These are phyloP conservation scores for Poecile montanus DNA, from an alignment of 2,797 vertebrate genomes.

Conservation along the genomic window DNA sequence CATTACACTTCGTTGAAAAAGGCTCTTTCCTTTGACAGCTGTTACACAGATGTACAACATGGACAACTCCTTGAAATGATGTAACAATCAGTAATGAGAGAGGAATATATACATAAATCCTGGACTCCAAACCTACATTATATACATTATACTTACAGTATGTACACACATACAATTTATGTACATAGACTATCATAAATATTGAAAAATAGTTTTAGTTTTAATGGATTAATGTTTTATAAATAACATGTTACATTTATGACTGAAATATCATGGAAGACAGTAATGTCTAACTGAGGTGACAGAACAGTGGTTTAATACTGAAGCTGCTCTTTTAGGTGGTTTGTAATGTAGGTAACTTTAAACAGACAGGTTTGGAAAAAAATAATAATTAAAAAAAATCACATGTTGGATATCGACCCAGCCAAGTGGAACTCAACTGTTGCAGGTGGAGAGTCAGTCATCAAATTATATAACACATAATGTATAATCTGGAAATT, in stretches of 20 bases:
- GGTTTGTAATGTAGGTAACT: constrained; percentile 58
- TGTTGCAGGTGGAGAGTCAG: constrained; percentile 40
- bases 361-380: constrained; percentile 37
- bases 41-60: constrained; percentile 62
- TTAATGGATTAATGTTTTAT: constrained; percentile 89
- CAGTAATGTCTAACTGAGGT: constrained; percentile 79
- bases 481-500: background rate
- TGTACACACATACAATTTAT: constrained; percentile 85
- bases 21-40: constrained; percentile 43
- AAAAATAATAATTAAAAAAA: background rate
- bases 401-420: constrained; percentile 2
- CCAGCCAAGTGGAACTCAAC: constrained; percentile 67
- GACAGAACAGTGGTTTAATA: constrained; percentile 80
- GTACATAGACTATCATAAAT: constrained; percentile 93
- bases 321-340: constrained; percentile 76
- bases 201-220: constrained; percentile 99
- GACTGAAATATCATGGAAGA: constrained; percentile 89
- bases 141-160: constrained; percentile 81
- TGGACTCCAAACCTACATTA: constrained; percentile 65
- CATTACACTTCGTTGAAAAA: constrained; percentile 38
- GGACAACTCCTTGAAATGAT: constrained; percentile 72
- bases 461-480: background rate
- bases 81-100: constrained; percentile 62
- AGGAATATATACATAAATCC: constrained; percentile 77
- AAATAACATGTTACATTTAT: constrained; percentile 92